phyloP scores from a whole-genome alignment of 2,888 invertebrate species.

The Aphidius colemani region DNA sequence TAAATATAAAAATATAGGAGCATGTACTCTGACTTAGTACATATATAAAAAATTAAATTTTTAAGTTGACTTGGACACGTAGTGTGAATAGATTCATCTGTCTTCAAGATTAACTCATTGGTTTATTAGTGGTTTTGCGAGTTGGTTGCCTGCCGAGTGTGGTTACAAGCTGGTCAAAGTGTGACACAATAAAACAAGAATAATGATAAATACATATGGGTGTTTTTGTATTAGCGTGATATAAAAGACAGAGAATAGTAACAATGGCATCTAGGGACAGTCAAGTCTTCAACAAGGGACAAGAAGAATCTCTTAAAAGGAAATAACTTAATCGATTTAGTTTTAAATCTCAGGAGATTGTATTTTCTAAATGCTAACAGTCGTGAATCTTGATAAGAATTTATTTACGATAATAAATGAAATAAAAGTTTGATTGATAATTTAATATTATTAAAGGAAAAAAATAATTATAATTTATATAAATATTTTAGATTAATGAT shows the following conservation, averaged over 20 bases:
- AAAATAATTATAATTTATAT: too few species aligned
- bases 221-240: not conserved
- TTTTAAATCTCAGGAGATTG: constrained; percentile 16
- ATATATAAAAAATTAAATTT: too few species aligned
- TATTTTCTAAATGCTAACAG: not conserved
- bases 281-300: constrained; percentile 2
- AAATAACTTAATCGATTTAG: constrained; percentile 13
- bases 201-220: not conserved
- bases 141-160: constrained; percentile 20
- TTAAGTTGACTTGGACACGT: too few species aligned
- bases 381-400: too few species aligned
- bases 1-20: not conserved
- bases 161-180: constrained; percentile 12
- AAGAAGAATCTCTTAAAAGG: not conserved
- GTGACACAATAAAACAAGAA: not conserved
- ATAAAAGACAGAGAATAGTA: constrained; percentile 14
- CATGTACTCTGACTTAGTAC: not conserved
- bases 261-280: constrained; percentile 20
- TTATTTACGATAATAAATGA: not conserved
- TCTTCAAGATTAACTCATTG: constrained; percentile 28
- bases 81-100: constrained; percentile 5
- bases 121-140: constrained; percentile 26
- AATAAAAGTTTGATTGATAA: too few species aligned
- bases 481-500: too few species aligned
- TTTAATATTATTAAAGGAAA: too few species aligned